Evolutionary conservation across 1,140 invertebrate genomes (phyloP), one percentile per base, ranked within the genome.

Genomic region (Philotrypesis tridentata): DNA sequence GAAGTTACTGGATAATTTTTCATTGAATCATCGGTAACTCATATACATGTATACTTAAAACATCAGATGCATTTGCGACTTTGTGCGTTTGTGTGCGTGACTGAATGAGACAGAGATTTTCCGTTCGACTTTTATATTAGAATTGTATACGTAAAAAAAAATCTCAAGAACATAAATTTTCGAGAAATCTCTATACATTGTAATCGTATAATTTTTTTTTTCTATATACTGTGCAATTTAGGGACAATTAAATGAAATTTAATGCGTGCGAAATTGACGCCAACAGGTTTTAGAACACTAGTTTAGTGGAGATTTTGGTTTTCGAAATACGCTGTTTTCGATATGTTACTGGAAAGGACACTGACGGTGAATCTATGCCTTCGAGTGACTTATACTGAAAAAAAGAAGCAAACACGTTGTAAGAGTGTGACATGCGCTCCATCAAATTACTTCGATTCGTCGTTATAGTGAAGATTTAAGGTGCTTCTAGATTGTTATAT

Each of bases 1-100:
- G 87, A n/a, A n/a, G 85, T 87, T 85, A 87, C 84, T 87, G 85
- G 79, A 83, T 86, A 84, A 73, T 71, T 73, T 55, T 84, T 86
- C 86, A 83, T 87, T 83, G 83, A 85, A 86, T 87, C 80, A 85
- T 85, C 68, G 70, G 23, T 63, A 23, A 3, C n/a, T 40, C 21
- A 8, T n/a, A 21, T 17, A 17, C 4, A n/a, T 55, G n/a, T 6
- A 21, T 48, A 55, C 17, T 21, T 17, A 37, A 67, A 31, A 71
- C 67, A 80, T 74, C 40, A 25, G 29, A 76, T 82, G 67, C 80
- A 77, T 82, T 80, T 84, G 81, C 79, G 67, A 80, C 61, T 84
- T 37, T n/a, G n/a, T n/a, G 78, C 75, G 74, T 84, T 78, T 85
- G 74, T 82, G 77, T 65, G 85, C 81, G 77, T 78, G 73, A 78